These are phyloP conservation scores for Hyles lineata DNA, from an alignment of 2,888 invertebrate species.

Conservation along the genomic window DNA sequence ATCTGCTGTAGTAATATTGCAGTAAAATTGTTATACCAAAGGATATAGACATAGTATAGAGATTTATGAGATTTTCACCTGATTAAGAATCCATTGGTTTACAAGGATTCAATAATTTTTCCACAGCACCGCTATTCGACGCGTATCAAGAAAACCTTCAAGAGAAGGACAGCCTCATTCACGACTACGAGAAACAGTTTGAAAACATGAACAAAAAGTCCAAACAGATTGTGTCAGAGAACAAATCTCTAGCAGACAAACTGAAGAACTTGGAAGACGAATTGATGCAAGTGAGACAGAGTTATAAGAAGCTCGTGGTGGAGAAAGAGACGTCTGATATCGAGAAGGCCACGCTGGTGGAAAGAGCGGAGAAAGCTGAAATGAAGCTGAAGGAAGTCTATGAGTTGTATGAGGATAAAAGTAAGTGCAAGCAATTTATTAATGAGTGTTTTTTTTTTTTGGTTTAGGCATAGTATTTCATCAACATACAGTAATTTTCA, in stretches of 20 bases:
- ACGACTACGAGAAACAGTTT: slow-evolving; percentile 89
- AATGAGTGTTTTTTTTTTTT: too few relatives aligned
- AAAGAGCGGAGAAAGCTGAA: slow-evolving; percentile 89
- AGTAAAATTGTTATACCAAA: too few relatives aligned
- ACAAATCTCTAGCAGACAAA: slow-evolving; percentile 85
- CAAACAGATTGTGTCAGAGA: slow-evolving; percentile 89
- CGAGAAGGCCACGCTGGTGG: slow-evolving; percentile 80
- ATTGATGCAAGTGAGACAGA: slow-evolving; percentile 68
- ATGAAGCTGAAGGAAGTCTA: slow-evolving; percentile 90
- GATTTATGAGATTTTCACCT: too few relatives aligned
- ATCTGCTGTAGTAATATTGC: too few relatives aligned
- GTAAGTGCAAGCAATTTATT: slow-evolving; percentile 62
- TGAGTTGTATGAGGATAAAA: slow-evolving; percentile 89
- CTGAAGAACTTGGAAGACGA: slow-evolving; percentile 65
- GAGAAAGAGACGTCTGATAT: slow-evolving; percentile 78
- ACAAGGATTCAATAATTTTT: slow-evolving; percentile 34
- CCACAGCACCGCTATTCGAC: slow-evolving; percentile 87
- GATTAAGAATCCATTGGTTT: too few relatives aligned
- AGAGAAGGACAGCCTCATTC: slow-evolving; percentile 90
- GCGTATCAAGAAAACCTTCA: slow-evolving; percentile 91
- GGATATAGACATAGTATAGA: too few relatives aligned
- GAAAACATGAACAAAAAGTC: slow-evolving; percentile 89
- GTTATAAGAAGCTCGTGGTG: slow-evolving; percentile 68
- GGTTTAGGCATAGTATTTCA: too few relatives aligned
- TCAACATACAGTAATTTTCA: too few relatives aligned